These are phyloP conservation scores for Nipponia nippon DNA, from an alignment of 2,113 vertebrate genomes.

Conservation along the genomic window DNA sequence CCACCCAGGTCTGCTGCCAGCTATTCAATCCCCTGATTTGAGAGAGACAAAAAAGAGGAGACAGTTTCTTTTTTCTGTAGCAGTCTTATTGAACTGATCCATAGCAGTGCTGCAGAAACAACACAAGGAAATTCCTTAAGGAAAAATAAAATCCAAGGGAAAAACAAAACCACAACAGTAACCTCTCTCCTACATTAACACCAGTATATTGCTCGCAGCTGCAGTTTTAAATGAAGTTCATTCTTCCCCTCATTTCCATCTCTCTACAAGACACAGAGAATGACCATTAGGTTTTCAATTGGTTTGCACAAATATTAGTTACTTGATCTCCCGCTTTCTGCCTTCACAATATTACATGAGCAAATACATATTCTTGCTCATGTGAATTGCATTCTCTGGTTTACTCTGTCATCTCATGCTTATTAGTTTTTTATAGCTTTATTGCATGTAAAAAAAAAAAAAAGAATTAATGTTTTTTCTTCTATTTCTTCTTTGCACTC, in stretches of 20 bases:
- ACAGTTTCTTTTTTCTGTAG: not conserved
- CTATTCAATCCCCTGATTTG: not conserved
- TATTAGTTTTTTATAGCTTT: not conserved
- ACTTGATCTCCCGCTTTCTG: not conserved
- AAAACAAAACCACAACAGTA: accelerated
- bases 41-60: not conserved
- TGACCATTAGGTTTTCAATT: not conserved
- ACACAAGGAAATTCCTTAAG: not conserved
- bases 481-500: not conserved
- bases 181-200: not conserved
- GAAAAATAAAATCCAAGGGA: not conserved
- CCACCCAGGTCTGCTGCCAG: not conserved
- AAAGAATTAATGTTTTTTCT: not conserved
- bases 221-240: not conserved
- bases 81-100: not conserved
- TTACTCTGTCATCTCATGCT: not conserved
- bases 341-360: not conserved
- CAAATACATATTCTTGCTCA: not conserved
- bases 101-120: accelerated
- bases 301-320: not conserved
- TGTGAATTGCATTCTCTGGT: not conserved
- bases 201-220: accelerated
- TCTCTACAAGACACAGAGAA: not conserved
- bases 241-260: not conserved
- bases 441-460: not conserved